Percentiles rank a stretch among this genome's conserved stretches.
Evolutionary conservation across 2,888 invertebrate genomes (phyloP).

Genomic region (Phalera bucephala): DNA sequence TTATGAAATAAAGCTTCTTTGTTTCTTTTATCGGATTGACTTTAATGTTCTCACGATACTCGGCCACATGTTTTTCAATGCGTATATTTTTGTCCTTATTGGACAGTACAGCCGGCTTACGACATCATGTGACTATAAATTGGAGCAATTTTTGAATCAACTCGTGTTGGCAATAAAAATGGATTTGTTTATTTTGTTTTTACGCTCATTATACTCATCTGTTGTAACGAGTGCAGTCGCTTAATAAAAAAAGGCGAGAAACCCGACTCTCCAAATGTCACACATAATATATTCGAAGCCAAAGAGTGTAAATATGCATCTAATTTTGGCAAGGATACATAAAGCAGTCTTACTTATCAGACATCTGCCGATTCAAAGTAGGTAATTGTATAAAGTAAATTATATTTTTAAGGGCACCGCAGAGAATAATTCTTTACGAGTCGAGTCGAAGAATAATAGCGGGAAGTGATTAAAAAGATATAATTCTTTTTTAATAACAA

Average conservation of each 20-base stretch:
- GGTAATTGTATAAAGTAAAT: slow-evolving; percentile 35
- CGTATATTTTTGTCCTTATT: slow-evolving; percentile 68
- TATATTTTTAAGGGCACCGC: slow-evolving; percentile 45
- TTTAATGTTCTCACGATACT: slow-evolving; percentile 73
- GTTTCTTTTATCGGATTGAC: slow-evolving; percentile 57
- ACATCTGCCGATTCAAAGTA: slow-evolving; percentile 28
- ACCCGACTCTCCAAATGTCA: slow-evolving; percentile 18
- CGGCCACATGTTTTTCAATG: slow-evolving; percentile 74
- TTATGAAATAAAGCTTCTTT: slow-evolving; percentile 45
- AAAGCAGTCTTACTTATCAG: slow-evolving; percentile 30
- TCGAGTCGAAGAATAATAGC: slow-evolving; percentile 51
- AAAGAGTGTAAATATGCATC: slow-evolving; percentile 12
- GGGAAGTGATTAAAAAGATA: slow-evolving; percentile 79
- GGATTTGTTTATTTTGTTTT: slow-evolving; percentile 68
- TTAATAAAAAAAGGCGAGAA: slow-evolving; percentile 8
- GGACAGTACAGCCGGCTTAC: slow-evolving; percentile 43
- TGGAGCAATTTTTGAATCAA: slow-evolving; percentile 68
- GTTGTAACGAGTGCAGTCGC: slow-evolving; percentile 24
- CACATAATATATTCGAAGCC: slow-evolving; percentile 9
- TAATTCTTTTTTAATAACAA: slow-evolving; percentile 61
- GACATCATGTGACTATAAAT: slow-evolving; percentile 69
- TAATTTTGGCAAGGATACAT: slow-evolving; percentile 25
- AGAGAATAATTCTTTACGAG: slow-evolving; percentile 56
- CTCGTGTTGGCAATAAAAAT: slow-evolving; percentile 67
- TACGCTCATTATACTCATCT: slow-evolving; percentile 37